Base-by-base conservation (phyloP, 2,888 invertebrate genomes). In the Dermolepida albohirtum region DNA sequence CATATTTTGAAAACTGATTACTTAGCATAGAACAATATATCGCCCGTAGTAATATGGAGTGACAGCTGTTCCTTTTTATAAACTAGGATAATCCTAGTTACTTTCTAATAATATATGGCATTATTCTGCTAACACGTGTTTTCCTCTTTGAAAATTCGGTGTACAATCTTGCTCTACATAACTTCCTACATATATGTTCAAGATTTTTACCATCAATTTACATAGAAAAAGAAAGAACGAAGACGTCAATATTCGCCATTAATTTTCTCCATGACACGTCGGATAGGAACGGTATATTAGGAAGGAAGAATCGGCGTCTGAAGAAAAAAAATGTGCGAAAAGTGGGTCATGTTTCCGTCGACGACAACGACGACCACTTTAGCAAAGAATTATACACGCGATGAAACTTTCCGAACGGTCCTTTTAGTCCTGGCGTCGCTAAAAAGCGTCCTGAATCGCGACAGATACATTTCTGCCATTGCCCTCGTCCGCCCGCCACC, bases 321-420 rank as follows among this genome's bases (percentile, higher is more conserved):
- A 22, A 22, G 22, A 22, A 39, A 17, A 16, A 27, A 57, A 57
- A 57, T 17, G 4, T 41, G 43, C 41, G n/a, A 41, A 57, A 57
- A 57, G 27, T 41, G 57, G 55, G 57, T 57, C 57, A 43, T 43
- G 22, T 41, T 57, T 57, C 57, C 57, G 57, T 11, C 43, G 17
- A 57, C 41, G 43, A 57, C 43, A 43, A 57, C n/a, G 57, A 43
- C 57, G 43, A 57, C 57, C 57, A 57, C 57, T 57, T 57, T 57
- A 43, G 43, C 39, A 43, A 43, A 43, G 57, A 57, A 57, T 57
- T 57, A 57, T 43, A 57, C 43, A 44, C 57, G 41, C 57, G 57
- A 14, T 22, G 44, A 43, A 57, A 57, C 57, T 43, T 43, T 43
- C 57, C 41, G 22, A 39, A 34, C n/a, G 57, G 57, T 57, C 57